Base-by-base conservation (phyloP, 2,888 invertebrate genomes). In the Drepanosiphum platanoidis region DNA sequence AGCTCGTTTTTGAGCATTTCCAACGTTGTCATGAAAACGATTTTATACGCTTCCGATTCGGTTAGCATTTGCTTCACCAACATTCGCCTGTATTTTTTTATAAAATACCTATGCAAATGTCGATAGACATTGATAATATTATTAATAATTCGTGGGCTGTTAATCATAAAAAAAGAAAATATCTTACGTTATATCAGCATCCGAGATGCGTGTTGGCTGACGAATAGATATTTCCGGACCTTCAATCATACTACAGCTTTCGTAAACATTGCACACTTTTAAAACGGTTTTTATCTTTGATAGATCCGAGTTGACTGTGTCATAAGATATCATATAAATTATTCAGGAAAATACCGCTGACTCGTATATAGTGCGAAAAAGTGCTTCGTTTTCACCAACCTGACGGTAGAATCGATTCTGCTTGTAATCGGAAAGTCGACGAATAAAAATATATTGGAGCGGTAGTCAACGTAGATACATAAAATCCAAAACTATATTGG, bases 401-500 rank as follows among this genome's bases (percentile, higher is more conserved):
- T 39, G 84, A 84, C 0, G 84, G 84, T 2, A 84, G 75, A 52
- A 77, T 39, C 15, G 66, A 66, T 75, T 84, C 84, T n/a, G 84
- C 32, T 58, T 77, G 74, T 58, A 84, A 39, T 15, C 52, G 13
- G 13, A 68, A 68, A 77, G 75, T 36, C 13, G 84, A 84, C 5
- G 84, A 70, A 8, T 84, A 77, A 77, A 84, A 84, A 58, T 84
- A 84, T 77, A 77, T 77, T 4, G 84, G 84, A 8, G 22, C 27
- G 2, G 77, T n/a, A 15, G 52, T 46, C 9, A 84, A 34, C 18
- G 30, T 30, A 39, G 75, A 68, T n/a, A 70, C 11, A 52, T 77
- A 58, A 70, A 75, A 84, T 39, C 84, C 84, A 39, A 84, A 84
- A 77, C 75, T 84, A 70, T 84, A 84, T 46, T 52, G 84, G 39